A percentile compares a stretch with the other conserved stretches of the same genome.
These are phyloP conservation scores for Eupithecia exiguata DNA, from an alignment of 2,888 invertebrate species.

Conservation along the genomic window DNA sequence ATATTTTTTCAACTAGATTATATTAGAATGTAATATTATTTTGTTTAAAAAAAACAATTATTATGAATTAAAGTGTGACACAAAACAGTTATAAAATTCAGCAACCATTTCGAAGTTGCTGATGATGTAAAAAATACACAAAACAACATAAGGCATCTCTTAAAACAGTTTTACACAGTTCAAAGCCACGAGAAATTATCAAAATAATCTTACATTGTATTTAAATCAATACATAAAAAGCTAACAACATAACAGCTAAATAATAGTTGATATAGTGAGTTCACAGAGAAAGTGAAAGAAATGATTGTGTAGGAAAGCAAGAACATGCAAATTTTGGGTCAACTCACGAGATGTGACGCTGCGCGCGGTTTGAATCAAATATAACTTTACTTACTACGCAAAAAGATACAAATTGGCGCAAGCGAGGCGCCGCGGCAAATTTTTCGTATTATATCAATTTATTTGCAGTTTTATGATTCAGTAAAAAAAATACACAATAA, in stretches of 20 bases:
- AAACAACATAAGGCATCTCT: constrained; percentile 31
- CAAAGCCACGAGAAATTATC: constrained; percentile 22
- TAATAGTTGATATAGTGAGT: constrained; percentile 56
- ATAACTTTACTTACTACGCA: too few relatives aligned
- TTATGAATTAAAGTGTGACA: constrained; percentile 28
- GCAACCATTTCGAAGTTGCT: constrained; percentile 44
- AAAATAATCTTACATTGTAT: constrained; percentile 35
- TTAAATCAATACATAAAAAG: constrained; percentile 40
- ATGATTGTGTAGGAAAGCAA: constrained; percentile 41
- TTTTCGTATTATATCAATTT: too few relatives aligned
- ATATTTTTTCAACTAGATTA: background rate
- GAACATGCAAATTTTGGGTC: constrained; percentile 43
- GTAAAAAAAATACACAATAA: too few relatives aligned
- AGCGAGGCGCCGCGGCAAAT: too few relatives aligned
- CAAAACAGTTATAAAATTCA: constrained; percentile 38
- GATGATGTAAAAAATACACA: constrained; percentile 48
- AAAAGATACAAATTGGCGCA: too few relatives aligned
- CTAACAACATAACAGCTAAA: constrained; percentile 73
- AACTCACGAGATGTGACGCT: too few relatives aligned
- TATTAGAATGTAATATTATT: background rate
- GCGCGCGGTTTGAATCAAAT: too few relatives aligned
- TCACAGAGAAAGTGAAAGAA: constrained; percentile 48
- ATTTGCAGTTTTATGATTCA: too few relatives aligned
- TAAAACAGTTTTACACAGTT: constrained; percentile 8
- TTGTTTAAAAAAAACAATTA: background rate